Evolutionary conservation across 2,888 invertebrate species (phyloP), one percentile per base, ranked within the genome.

Genomic region (Pseudanteris insignis): DNA sequence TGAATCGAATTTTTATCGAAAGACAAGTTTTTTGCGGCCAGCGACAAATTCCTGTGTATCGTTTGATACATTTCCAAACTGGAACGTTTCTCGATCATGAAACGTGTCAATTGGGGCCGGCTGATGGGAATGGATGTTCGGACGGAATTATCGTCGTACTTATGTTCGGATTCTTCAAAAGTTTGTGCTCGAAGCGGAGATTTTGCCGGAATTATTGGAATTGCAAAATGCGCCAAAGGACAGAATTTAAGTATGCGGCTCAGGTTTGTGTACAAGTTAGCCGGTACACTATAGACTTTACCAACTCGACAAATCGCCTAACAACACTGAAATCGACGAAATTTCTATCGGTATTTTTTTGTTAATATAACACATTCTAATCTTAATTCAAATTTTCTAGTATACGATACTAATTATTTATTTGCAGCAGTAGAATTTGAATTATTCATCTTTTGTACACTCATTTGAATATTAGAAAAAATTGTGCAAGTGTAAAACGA

Each of bases 161-260:
- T 38, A 44, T 54, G 44, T 54, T 54, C 21, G 44, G 12, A 54
- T 54, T 44, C 44, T 44, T 36, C 21, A 32, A 30, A 44, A 54
- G 44, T 53, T 53, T 53, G 24, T 36, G 32, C 15, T 24, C 36
- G 13, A 24, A 26, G 53, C 14, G 21, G 15, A 51, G 37, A 44
- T n/a, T 53, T 53, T 53, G 43, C 38, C 44, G 38, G 38, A 44
- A 54, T 54, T 32, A 44, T 54, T 53, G 25, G 36, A 32, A 54
- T 54, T 54, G 44, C 29, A 30, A 37, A 37, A 44, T 37, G 53
- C 51, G 36, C 34, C 14, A 29, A 43, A 36, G 37, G 44, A 53
- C 15, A 30, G 37, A 37, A 26, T 40, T 55, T 55, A 47, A 46
- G 46, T 55, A 55, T 55, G 46, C 55, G 14, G 13, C 34, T 38